Base-by-base conservation (phyloP, 1,140 invertebrate genomes). In the Cherax destructor region DNA sequence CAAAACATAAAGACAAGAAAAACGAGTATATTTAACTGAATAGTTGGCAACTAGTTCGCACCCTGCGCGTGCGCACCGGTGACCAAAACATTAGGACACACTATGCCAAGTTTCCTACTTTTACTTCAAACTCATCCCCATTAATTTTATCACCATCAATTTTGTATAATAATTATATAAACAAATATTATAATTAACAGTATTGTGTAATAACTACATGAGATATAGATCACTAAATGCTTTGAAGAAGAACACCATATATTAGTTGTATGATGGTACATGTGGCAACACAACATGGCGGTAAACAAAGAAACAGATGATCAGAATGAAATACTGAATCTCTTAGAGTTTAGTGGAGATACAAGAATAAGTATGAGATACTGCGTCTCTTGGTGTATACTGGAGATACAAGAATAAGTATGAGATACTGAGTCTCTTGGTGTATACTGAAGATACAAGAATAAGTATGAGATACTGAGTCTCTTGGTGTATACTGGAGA, bases 291-390 rank as follows among this genome's bases (percentile, higher is more conserved):
- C 69, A 74, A n/a, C n/a, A 10, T 11, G n/a, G n/a, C 9, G 69
- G 24, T 74, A 74, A 74, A 74, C 69, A 74, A 74, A 74, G 69
- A 74, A 74, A n/a, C n/a, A 41, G n/a, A n/a, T 11, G 65, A 13
- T 16, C 10, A 65, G 61, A 65, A 65, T 65, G 18, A 65, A 65
- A 65, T 18, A 65, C 61, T 16, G 18, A 18, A 13, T 65, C 61
- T 65, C 18, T 21, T 65, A 5, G 61, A 13, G 61, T 11, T 2
- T 65, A 18, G 1, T 21, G 16, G 18, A 18, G 11, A 56, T 1
- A 56, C 9, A 56, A 10, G 18, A 11, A 11, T 65, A 18, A 65
- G 18, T 18, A 65, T 21, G 13, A 65, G 16, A 11, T 18, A 65
- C 9, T 13, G 13, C 3, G 13, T 13, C 1, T 56, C 61, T 21